Conservation (phyloP, 2,888 invertebrate species). For the Sceliomorpha sp. region DNA sequence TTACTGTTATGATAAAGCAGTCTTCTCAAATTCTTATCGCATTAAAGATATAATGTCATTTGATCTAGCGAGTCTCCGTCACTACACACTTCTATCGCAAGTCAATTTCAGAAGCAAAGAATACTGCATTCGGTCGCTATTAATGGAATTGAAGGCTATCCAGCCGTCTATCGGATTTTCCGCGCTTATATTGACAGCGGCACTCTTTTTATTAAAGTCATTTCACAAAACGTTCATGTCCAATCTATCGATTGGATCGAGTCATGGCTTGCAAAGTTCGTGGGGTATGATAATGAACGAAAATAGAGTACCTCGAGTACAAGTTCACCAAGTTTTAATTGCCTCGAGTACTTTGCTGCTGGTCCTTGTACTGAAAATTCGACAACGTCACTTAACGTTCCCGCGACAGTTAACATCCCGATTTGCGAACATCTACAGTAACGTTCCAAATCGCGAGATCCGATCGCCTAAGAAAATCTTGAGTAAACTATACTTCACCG, state of each 20-base stretch:
- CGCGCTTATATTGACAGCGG: conserved; percentile 6
- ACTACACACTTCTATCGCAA: conserved; percentile 11
- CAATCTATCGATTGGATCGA: conserved; percentile 35
- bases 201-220: conserved; percentile 26
- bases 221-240: conserved; percentile 22
- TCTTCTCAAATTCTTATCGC: too few species aligned
- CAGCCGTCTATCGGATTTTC: conserved; percentile 24
- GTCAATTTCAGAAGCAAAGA: conserved; percentile 20
- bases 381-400: conserved; percentile 24
- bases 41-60: too few species aligned
- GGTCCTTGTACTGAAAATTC: conserved; percentile 22
- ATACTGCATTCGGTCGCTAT: conserved; percentile 19
- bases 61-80: not conserved
- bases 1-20: too few species aligned
- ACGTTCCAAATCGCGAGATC: too few species aligned
- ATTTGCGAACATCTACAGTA: too few species aligned
- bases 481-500: too few species aligned
- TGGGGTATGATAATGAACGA: conserved; percentile 30
- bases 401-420: too few species aligned
- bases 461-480: too few species aligned
- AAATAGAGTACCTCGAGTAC: conserved; percentile 40
- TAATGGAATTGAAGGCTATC: conserved; percentile 25
- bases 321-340: conserved; percentile 68
- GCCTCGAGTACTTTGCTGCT: conserved; percentile 57
- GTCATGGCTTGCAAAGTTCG: conserved; percentile 16